phyloP scores from a whole-genome alignment of 2,113 vertebrate species.

The Salvelinus sp. region DNA sequence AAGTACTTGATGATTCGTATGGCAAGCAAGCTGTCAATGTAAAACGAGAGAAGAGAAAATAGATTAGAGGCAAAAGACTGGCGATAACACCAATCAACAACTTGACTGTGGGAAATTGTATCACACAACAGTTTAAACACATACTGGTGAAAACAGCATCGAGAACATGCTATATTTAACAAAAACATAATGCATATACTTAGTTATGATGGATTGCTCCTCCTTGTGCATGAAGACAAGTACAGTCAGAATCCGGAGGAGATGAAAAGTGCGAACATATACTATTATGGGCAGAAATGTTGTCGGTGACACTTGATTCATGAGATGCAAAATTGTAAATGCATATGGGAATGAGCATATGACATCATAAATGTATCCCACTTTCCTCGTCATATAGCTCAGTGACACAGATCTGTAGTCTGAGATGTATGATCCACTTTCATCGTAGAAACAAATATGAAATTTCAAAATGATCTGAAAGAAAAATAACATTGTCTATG shows the following conservation, averaged over 20 bases:
- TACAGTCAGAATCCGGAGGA: slow-evolving; percentile 18
- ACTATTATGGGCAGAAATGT: slow-evolving; percentile 6
- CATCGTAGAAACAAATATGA: slow-evolving; percentile 30
- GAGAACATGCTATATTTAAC: not conserved
- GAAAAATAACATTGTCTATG: not conserved
- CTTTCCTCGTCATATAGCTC: slow-evolving; percentile 23
- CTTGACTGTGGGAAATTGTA: too few relatives aligned
- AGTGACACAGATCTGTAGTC: slow-evolving; percentile 27
- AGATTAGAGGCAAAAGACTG: not conserved
- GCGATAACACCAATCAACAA: too few relatives aligned
- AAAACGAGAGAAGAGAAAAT: not conserved
- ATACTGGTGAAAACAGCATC: not conserved
- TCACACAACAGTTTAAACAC: not conserved
- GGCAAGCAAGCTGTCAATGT: slow-evolving; percentile 21
- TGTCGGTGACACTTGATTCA: not conserved
- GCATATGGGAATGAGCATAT: slow-evolving; percentile 30
- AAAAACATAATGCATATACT: slow-evolving; percentile 15
- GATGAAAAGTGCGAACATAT: slow-evolving; percentile 17
- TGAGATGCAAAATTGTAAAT: not conserved
- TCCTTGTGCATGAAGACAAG: slow-evolving; percentile 30
- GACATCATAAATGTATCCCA: slow-evolving; percentile 30
- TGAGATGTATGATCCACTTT: slow-evolving; percentile 17
- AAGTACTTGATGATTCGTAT: slow-evolving; percentile 32
- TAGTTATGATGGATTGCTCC: slow-evolving; percentile 23
- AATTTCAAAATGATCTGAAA: slow-evolving; percentile 37